phyloP scores from a whole-genome alignment of 2,113 vertebrate species.

The Mus spicilegus region DNA sequence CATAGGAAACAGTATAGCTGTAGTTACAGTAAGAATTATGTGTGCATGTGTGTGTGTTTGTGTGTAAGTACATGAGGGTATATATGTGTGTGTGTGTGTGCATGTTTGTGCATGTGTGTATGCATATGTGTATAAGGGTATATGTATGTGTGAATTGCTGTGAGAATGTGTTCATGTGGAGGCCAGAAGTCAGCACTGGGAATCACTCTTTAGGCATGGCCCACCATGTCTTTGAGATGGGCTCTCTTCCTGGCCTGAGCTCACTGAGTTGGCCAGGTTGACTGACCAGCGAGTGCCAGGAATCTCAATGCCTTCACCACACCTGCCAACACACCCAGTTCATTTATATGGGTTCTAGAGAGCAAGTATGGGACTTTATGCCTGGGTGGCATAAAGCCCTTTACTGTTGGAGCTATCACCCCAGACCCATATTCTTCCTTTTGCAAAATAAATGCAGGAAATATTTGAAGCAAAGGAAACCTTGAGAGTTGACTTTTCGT shows the following conservation, averaged over 20 bases:
- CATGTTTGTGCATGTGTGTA: too few relatives aligned
- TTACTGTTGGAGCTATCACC: not conserved
- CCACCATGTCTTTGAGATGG: not conserved
- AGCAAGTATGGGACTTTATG: not conserved
- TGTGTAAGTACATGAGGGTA: not conserved
- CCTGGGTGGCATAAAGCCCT: not conserved
- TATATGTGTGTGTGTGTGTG: not conserved
- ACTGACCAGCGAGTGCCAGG: not conserved
- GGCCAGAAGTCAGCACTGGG: not conserved
- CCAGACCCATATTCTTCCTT: not conserved
- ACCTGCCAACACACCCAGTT: not conserved
- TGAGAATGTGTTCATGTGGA: not conserved
- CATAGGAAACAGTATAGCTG: not conserved
- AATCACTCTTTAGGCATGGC: not conserved
- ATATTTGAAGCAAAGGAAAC: conserved; percentile 22
- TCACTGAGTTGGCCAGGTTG: not conserved
- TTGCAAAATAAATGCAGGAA: conserved; percentile 40
- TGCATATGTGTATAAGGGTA: not conserved
- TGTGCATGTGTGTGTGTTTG: not conserved
- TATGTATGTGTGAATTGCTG: not conserved
- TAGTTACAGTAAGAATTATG: not conserved
- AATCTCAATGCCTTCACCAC: too few relatives aligned
- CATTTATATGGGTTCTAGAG: not conserved
- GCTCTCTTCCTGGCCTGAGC: not conserved
- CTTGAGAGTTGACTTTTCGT: conserved; percentile 47